phyloP scores from a whole-genome alignment of 2,113 vertebrate genomes.

The Enhydra lutris region DNA sequence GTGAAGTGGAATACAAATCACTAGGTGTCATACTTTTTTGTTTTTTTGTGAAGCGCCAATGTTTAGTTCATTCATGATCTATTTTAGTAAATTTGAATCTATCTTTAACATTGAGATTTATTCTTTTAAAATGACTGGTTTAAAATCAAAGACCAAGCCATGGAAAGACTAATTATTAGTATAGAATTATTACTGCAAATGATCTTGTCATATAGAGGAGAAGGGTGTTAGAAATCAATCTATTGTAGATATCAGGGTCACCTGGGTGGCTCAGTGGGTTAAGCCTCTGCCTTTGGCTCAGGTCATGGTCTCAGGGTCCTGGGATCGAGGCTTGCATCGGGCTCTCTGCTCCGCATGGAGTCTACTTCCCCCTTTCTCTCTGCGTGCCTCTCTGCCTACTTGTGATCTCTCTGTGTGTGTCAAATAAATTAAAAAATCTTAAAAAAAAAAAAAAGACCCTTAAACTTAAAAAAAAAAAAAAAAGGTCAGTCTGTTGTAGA shows the following conservation, averaged over 20 bases:
- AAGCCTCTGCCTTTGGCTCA: too few species aligned
- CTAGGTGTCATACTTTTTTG: background rate
- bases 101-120: background rate
- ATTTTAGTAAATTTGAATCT: background rate
- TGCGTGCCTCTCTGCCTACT: too few species aligned
- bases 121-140: background rate
- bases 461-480: too few species aligned
- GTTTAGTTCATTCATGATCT: background rate
- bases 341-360: too few species aligned
- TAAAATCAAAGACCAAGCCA: background rate
- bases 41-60: background rate
- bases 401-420: too few species aligned
- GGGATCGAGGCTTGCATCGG: too few species aligned
- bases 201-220: background rate
- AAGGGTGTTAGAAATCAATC: background rate
- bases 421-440: too few species aligned
- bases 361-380: too few species aligned
- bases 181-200: background rate
- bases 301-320: too few species aligned
- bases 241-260: background rate
- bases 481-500: background rate
- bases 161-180: background rate
- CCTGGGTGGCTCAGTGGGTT: too few species aligned
- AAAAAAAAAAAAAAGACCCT: too few species aligned
- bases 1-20: background rate